Evolutionary conservation across 2,113 vertebrate genomes (phyloP).

Genomic region (Laterallus jamaicensis): DNA sequence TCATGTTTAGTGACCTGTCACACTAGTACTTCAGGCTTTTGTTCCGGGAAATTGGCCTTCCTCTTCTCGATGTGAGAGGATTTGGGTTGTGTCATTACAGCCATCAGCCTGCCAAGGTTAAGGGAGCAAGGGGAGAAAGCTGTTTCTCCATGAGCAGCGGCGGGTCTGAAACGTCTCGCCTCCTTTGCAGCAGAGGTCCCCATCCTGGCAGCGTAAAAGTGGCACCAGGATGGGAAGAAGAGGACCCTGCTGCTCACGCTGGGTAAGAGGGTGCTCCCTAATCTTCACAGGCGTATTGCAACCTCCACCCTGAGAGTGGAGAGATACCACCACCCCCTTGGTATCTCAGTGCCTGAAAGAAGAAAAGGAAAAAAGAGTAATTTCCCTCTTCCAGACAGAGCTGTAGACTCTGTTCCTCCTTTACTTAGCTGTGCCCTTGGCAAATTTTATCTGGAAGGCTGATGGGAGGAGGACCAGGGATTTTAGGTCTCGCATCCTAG

Average conservation of each 20-base stretch:
- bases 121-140: not conserved
- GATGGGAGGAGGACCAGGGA: not conserved
- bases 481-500: not conserved
- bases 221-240: rapidly evolving
- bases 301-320: not conserved
- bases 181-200: not conserved
- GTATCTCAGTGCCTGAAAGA: not conserved
- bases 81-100: not conserved
- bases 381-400: not conserved
- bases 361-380: too few relatives aligned
- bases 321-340: not conserved
- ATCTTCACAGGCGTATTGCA: rapidly evolving
- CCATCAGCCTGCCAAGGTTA: not conserved
- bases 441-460: not conserved
- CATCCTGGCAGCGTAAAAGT: not conserved
- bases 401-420: not conserved
- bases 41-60: constrained; percentile 62
- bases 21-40: constrained; percentile 71
- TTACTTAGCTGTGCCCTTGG: not conserved
- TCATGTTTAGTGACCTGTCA: constrained; percentile 68
- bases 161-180: not conserved
- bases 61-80: constrained; percentile 49
- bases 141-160: not conserved
- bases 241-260: rapidly evolving
- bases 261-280: not conserved